These are phyloP conservation scores for Prenolepis imparis DNA, from an alignment of 2,888 invertebrate genomes.

Conservation along the genomic window DNA sequence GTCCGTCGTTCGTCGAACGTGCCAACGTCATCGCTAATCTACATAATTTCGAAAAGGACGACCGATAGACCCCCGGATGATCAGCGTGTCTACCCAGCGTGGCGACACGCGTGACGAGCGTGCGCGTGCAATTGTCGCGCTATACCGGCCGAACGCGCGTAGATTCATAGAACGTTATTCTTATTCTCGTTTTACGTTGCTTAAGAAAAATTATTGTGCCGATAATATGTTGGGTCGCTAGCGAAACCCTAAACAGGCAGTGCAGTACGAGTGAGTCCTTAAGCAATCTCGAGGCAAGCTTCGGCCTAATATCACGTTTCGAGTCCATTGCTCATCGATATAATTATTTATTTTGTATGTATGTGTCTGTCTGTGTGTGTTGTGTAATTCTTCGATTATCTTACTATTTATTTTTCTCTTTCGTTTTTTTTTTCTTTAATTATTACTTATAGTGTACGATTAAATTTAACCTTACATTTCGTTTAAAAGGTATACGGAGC, in stretches of 20 bases:
- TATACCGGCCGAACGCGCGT: slow-evolving; percentile 58
- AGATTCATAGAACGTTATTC: slow-evolving; percentile 73
- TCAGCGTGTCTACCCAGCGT: slow-evolving; percentile 15
- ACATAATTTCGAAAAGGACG: background rate
- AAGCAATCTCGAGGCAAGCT: slow-evolving; percentile 86
- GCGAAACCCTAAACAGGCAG: slow-evolving; percentile 86
- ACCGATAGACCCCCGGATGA: slow-evolving; percentile 39
- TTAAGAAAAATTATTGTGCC: slow-evolving; percentile 86
- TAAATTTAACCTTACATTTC: slow-evolving; percentile 80
- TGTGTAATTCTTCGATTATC: slow-evolving; percentile 68
- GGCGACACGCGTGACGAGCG: slow-evolving; percentile 51
- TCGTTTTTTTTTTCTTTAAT: slow-evolving; percentile 70
- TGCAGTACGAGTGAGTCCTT: slow-evolving; percentile 86
- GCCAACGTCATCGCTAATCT: slow-evolving; percentile 12
- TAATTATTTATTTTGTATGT: slow-evolving; percentile 76
- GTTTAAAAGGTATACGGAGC: slow-evolving; percentile 82
- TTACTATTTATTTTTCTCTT: slow-evolving; percentile 70
- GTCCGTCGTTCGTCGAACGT: slow-evolving; percentile 34
- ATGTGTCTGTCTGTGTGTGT: slow-evolving; percentile 38
- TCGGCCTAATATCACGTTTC: slow-evolving; percentile 86
- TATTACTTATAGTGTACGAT: slow-evolving; percentile 83
- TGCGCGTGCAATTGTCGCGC: slow-evolving; percentile 58
- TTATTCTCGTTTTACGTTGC: slow-evolving; percentile 80
- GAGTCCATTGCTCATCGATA: slow-evolving; percentile 85
- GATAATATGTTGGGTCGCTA: slow-evolving; percentile 86